Conservation (phyloP, 2,888 invertebrate genomes). For the Helobdella robusta region DNA sequence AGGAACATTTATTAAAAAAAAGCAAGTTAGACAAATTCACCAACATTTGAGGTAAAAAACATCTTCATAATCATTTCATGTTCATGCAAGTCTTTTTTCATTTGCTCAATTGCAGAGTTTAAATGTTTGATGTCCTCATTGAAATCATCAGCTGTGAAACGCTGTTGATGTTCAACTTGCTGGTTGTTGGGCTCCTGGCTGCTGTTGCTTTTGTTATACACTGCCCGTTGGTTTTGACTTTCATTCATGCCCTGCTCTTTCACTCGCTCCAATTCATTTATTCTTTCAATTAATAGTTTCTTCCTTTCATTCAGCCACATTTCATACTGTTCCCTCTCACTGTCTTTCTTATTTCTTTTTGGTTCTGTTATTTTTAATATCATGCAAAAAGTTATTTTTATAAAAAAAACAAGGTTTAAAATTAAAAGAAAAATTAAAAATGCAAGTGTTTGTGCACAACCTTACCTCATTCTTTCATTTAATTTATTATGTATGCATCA, state of each 20-base stretch:
- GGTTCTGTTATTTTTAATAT: conserved; percentile 1
- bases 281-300: not conserved
- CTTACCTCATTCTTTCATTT: too few relatives aligned
- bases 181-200: not conserved
- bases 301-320: not conserved
- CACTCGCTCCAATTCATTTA: not conserved
- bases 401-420: too few relatives aligned
- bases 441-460: too few relatives aligned
- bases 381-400: too few relatives aligned
- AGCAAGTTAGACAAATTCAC: too few relatives aligned
- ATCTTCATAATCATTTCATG: conserved; percentile 5
- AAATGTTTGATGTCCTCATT: too few relatives aligned
- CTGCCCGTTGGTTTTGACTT: not conserved
- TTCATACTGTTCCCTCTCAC: conserved; percentile 10
- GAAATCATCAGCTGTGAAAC: too few relatives aligned
- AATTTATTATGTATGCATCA: too few relatives aligned
- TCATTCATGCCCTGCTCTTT: not conserved
- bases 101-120: not conserved
- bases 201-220: too few relatives aligned
- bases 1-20: too few relatives aligned
- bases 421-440: too few relatives aligned
- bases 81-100: conserved; percentile 6
- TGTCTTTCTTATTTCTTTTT: not conserved
- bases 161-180: not conserved
- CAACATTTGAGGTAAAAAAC: too few relatives aligned